These are phyloP conservation scores for Apoda limacodes DNA, from an alignment of 2,888 invertebrate species.

Conservation along the genomic window DNA sequence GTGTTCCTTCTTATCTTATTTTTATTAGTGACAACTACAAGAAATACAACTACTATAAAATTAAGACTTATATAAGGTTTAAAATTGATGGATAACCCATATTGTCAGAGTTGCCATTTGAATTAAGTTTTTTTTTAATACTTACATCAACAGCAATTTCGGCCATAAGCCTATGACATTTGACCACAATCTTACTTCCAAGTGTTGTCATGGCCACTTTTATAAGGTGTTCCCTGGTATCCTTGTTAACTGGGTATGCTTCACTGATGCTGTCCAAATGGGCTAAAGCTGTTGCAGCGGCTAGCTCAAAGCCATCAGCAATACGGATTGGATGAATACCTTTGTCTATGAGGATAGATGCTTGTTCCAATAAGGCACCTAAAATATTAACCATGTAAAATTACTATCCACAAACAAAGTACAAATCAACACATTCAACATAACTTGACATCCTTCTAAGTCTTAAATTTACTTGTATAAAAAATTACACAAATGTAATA, in stretches of 20 bases:
- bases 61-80: too few relatives aligned
- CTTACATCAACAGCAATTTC: slow-evolving; percentile 91
- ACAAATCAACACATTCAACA: too few relatives aligned
- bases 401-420: too few relatives aligned
- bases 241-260: slow-evolving; percentile 85
- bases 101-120: not conserved
- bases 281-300: slow-evolving; percentile 87
- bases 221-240: slow-evolving; percentile 88
- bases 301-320: slow-evolving; percentile 98
- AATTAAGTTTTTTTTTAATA: too few relatives aligned
- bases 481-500: too few relatives aligned
- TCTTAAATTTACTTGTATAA: too few relatives aligned
- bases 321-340: slow-evolving; percentile 99
- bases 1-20: too few relatives aligned
- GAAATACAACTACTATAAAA: too few relatives aligned
- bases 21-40: too few relatives aligned
- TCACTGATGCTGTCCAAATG: slow-evolving; percentile 92
- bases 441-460: too few relatives aligned
- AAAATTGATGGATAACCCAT: not conserved
- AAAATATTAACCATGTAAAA: too few relatives aligned
- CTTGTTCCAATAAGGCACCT: slow-evolving; percentile 95
- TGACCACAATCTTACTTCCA: slow-evolving; percentile 98
- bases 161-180: slow-evolving; percentile 97
- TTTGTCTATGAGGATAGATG: slow-evolving; percentile 90
- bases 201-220: slow-evolving; percentile 98